Conservation (phyloP, 2,888 invertebrate genomes). For the Dicyrtoma fusca region DNA sequence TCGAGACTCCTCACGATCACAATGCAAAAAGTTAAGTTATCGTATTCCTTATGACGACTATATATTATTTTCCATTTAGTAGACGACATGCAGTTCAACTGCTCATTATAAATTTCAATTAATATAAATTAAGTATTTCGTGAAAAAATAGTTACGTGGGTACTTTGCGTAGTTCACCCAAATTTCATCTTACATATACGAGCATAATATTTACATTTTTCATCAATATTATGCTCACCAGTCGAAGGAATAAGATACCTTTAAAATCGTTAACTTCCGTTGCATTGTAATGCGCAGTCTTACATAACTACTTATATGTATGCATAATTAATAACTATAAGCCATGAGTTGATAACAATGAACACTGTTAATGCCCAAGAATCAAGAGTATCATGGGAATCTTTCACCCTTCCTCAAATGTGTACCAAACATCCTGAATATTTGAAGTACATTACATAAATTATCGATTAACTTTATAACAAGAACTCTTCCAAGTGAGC, state of each 20-base stretch:
- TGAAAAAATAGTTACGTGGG: constrained; percentile 14
- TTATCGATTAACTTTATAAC: no score
- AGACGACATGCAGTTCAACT: constrained; percentile 12
- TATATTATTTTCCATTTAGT: not conserved
- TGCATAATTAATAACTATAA: no score
- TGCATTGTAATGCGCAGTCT: no score
- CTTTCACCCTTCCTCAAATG: no score
- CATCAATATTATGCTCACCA: no score
- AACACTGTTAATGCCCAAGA: no score
- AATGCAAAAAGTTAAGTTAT: constrained; percentile 6
- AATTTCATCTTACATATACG: not conserved
- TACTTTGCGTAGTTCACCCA: constrained; percentile 11
- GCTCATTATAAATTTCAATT: not conserved
- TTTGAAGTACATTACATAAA: no score
- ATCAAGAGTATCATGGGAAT: no score
- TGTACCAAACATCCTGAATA: no score
- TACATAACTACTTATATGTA: no score
- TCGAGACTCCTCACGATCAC: not conserved
- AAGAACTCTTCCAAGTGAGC: no score
- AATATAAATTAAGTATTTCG: not conserved
- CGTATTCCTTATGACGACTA: constrained; percentile 16
- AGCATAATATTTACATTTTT: not conserved
- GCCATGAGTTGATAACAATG: no score
- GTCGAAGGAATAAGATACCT: constrained; percentile 21
- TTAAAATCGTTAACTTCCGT: not conserved